These are phyloP conservation scores for Orius insidiosus DNA, from an alignment of 1,140 invertebrate genomes.

Conservation along the genomic window DNA sequence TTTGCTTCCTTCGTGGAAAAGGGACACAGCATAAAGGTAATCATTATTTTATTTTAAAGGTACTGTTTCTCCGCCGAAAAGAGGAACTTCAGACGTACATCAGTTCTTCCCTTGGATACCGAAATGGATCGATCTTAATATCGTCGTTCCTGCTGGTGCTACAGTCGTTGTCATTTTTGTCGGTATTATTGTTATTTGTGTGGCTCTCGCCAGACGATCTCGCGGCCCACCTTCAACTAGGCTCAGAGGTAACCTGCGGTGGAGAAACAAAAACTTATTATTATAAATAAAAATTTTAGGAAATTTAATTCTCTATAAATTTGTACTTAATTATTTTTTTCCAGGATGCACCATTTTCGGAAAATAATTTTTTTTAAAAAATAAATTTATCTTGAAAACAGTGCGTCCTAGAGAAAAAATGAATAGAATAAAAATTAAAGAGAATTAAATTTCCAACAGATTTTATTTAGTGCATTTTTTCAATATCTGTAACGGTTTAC, in stretches of 20 bases:
- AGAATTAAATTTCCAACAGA: too few relatives aligned
- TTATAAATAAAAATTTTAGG: neutral
- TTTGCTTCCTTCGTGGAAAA: slow-evolving; percentile 70
- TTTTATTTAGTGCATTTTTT: too few relatives aligned
- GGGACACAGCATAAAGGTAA: slow-evolving; percentile 66
- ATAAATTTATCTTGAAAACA: too few relatives aligned
- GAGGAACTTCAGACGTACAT: slow-evolving; percentile 36
- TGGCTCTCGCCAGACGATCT: slow-evolving; percentile 58
- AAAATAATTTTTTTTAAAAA: neutral
- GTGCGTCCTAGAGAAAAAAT: too few relatives aligned
- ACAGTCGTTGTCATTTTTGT: slow-evolving; percentile 74
- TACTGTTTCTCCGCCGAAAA: slow-evolving; percentile 57
- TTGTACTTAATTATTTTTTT: too few relatives aligned
- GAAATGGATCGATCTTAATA: slow-evolving; percentile 69
- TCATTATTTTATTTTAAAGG: slow-evolving; percentile 32
- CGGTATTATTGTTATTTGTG: slow-evolving; percentile 73
- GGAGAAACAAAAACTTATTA: neutral
- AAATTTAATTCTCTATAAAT: too few relatives aligned
- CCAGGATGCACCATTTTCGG: too few relatives aligned
- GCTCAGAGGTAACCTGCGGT: slow-evolving; percentile 42
- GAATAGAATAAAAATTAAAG: too few relatives aligned
- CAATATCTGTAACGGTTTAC: too few relatives aligned
- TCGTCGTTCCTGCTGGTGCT: slow-evolving; percentile 64
- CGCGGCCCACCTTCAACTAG: slow-evolving; percentile 54
- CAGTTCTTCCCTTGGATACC: slow-evolving; percentile 61